Evolutionary conservation across 2,113 vertebrate species (phyloP).

Genomic region (Neolamprologus hecqui): DNA sequence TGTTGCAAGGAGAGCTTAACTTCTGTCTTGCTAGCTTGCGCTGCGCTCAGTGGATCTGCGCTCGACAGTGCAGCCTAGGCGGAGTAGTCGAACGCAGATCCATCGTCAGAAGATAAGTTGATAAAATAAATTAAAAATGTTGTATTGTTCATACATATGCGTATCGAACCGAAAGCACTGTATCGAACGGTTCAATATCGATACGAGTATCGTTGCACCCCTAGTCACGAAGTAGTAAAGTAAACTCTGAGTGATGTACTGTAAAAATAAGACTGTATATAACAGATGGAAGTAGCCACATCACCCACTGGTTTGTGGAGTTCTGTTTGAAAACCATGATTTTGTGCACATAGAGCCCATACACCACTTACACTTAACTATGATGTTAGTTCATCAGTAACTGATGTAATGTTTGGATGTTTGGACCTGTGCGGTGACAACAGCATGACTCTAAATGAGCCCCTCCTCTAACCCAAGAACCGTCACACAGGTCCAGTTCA

Average conservation of each 20-base stretch:
- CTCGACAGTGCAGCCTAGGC: too few relatives aligned
- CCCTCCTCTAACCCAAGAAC: rapidly evolving
- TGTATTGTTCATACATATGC: too few relatives aligned
- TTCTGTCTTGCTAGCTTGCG: too few relatives aligned
- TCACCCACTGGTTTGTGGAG: neutral
- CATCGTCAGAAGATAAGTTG: too few relatives aligned
- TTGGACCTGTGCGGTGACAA: neutral
- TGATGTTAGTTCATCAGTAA: neutral
- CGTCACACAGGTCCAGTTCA: rapidly evolving
- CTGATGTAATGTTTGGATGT: rapidly evolving
- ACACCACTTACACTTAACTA: neutral
- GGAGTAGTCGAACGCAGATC: too few relatives aligned
- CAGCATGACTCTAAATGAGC: neutral
- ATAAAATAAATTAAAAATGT: too few relatives aligned
- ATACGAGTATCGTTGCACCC: too few relatives aligned
- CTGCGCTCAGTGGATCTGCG: too few relatives aligned
- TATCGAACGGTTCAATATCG: too few relatives aligned
- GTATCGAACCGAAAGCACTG: too few relatives aligned
- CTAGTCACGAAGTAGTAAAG: neutral
- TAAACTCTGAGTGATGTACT: neutral
- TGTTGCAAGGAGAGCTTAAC: too few relatives aligned
- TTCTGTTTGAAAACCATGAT: neutral
- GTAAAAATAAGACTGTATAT: neutral
- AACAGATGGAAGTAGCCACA: neutral
- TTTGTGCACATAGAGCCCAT: neutral